Percentiles rank a stretch among this genome's conserved stretches.
phyloP scores from a whole-genome alignment of 1,140 invertebrate genomes.

The Pantala flavescens region DNA sequence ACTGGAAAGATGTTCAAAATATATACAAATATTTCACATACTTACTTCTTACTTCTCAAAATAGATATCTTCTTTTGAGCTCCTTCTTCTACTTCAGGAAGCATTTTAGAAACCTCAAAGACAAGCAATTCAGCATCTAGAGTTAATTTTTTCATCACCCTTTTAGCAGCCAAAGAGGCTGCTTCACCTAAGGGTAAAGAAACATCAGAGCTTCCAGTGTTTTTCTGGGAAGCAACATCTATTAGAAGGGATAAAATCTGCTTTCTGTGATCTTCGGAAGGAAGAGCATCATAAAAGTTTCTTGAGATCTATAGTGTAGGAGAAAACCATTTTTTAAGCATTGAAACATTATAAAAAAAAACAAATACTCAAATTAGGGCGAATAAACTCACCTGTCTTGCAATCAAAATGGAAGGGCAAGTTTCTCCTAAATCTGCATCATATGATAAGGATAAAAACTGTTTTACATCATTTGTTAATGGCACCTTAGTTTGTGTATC shows the following conservation, averaged over 20 bases:
- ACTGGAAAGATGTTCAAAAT: too few relatives aligned
- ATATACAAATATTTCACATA: too few relatives aligned
- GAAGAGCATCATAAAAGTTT: slow-evolving; percentile 30
- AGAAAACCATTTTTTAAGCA: neutral
- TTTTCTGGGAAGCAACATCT: slow-evolving; percentile 27
- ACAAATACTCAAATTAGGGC: neutral
- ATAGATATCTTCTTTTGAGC: too few relatives aligned
- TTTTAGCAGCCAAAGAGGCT: slow-evolving; percentile 46
- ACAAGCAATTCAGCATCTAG: slow-evolving; percentile 52
- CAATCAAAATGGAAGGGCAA: neutral
- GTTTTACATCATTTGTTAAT: neutral
- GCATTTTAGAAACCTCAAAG: slow-evolving; percentile 47
- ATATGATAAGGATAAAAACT: neutral
- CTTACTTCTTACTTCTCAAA: too few relatives aligned
- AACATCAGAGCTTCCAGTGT: neutral
- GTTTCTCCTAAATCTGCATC: neutral
- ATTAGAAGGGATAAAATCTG: slow-evolving; percentile 33
- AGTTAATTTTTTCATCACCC: slow-evolving; percentile 56
- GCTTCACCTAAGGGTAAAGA: neutral
- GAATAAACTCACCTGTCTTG: neutral
- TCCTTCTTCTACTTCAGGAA: neutral
- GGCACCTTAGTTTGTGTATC: neutral
- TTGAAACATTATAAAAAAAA: neutral
- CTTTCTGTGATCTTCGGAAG: slow-evolving; percentile 27
- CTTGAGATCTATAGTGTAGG: slow-evolving; percentile 24